Evolutionary conservation across 2,888 invertebrate species (phyloP).

Genomic region (Griposia aprilina): DNA sequence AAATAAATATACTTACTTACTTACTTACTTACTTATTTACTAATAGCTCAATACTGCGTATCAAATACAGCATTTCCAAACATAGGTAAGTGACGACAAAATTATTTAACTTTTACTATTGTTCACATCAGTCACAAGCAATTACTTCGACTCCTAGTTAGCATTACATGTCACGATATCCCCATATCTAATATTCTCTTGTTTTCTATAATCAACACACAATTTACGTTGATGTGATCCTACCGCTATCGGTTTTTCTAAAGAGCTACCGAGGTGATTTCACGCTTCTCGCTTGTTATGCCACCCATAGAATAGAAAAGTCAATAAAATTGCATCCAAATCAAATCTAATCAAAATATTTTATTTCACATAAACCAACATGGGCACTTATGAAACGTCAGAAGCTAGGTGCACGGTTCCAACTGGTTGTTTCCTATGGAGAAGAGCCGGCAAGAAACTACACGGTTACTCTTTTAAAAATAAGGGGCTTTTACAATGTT

Average conservation of each 20-base stretch:
- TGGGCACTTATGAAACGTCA: too few species aligned
- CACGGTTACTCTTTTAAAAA: too few species aligned
- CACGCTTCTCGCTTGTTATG: too few species aligned
- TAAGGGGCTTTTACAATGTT: too few species aligned
- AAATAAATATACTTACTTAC: too few species aligned
- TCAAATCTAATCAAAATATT: too few species aligned
- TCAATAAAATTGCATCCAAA: neutral
- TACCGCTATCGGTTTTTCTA: neutral
- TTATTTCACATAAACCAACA: too few species aligned
- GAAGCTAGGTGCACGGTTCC: too few species aligned
- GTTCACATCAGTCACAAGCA: slow-evolving; percentile 21
- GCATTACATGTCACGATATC: slow-evolving; percentile 17
- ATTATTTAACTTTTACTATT: slow-evolving; percentile 5
- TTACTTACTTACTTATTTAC: too few species aligned
- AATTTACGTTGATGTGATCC: neutral
- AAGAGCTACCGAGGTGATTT: neutral
- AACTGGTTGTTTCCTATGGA: too few species aligned
- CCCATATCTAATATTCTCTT: slow-evolving; percentile 13
- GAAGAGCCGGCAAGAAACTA: too few species aligned
- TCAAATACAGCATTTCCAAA: slow-evolving; percentile 8
- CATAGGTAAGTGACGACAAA: neutral
- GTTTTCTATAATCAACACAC: slow-evolving; percentile 14
- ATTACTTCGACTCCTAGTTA: slow-evolving; percentile 12
- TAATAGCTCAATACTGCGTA: slow-evolving; percentile 13
- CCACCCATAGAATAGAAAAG: neutral